These are phyloP conservation scores for Ganaspis sp. DNA, from an alignment of 1,140 invertebrate genomes.

Conservation along the genomic window DNA sequence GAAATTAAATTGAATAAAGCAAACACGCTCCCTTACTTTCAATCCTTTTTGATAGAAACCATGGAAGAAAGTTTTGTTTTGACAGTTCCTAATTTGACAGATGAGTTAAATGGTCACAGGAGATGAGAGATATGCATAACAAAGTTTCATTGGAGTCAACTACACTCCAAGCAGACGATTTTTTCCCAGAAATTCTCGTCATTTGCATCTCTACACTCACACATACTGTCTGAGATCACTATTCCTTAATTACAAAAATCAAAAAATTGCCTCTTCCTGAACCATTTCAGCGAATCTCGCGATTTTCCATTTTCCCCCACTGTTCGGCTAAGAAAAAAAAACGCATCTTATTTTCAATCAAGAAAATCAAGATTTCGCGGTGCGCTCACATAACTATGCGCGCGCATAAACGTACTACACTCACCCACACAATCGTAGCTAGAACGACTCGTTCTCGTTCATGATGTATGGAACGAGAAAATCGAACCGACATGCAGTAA, in stretches of 20 bases:
- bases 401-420: neutral
- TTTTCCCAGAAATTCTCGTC: no score
- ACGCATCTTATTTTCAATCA: neutral
- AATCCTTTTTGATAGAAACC: no score
- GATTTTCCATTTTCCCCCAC: neutral
- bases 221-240: no score
- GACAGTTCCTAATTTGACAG: no score
- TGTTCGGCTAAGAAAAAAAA: neutral
- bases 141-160: no score
- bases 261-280: no score
- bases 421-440: constrained; percentile 31
- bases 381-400: neutral
- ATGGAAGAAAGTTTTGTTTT: no score
- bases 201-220: no score
- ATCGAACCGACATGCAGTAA: constrained; percentile 36
- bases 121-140: no score
- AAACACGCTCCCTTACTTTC: neutral
- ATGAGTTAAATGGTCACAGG: no score
- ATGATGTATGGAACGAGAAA: constrained; percentile 36
- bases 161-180: no score
- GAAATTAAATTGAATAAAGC: neutral
- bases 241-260: no score
- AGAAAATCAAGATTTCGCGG: constrained; percentile 9
- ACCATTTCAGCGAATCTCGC: neutral
- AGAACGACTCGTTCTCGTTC: constrained; percentile 42